phyloP scores from a whole-genome alignment of 2,113 vertebrate species.

The Aldabrachelys gigantea region DNA sequence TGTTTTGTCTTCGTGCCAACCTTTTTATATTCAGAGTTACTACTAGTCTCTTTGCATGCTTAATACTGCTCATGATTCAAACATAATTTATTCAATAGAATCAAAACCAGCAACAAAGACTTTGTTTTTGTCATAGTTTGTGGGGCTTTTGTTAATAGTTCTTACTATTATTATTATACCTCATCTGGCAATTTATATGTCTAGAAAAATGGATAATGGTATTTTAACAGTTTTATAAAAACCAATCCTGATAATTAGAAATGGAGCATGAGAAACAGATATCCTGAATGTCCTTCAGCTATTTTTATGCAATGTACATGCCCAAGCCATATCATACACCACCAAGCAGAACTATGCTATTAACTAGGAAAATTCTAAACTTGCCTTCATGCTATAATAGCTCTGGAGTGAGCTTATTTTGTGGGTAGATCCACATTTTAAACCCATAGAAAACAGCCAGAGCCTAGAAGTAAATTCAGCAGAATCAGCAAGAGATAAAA shows the following conservation, averaged over 20 bases:
- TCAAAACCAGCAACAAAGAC: not conserved
- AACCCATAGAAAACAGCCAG: not conserved
- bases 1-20: not conserved
- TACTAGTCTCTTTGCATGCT: not conserved
- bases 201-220: not conserved
- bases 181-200: not conserved
- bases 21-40: not conserved
- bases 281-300: not conserved
- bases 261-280: not conserved
- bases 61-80: not conserved
- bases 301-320: not conserved
- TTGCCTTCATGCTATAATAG: not conserved
- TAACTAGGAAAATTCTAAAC: not conserved
- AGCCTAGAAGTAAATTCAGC: not conserved
- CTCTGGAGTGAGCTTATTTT: not conserved
- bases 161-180: not conserved
- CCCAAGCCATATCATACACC: not conserved
- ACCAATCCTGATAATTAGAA: not conserved
- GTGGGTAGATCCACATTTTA: not conserved
- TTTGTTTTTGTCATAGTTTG: not conserved
- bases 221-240: slow-evolving; percentile 1
- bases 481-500: not conserved
- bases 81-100: not conserved
- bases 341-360: not conserved
- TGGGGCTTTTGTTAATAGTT: not conserved